A percentile compares a stretch with the other conserved stretches of the same genome.
Conservation (phyloP, 2,888 invertebrate species). For the Amiota communis region DNA sequence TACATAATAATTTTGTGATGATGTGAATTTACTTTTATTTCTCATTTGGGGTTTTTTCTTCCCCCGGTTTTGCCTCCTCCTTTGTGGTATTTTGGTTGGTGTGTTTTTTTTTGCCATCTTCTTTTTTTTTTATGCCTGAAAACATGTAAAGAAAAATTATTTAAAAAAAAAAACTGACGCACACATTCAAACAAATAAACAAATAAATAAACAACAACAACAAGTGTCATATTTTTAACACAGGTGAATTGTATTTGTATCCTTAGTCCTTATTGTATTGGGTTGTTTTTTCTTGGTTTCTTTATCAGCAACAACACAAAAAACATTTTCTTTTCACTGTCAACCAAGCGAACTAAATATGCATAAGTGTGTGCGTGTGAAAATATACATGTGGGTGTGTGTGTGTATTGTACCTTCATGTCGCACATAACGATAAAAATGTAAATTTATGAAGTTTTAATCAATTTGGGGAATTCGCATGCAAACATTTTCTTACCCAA, state of each 20-base stretch:
- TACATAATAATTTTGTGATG: slow-evolving; percentile 64
- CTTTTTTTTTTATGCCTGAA: not conserved
- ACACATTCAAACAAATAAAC: not conserved
- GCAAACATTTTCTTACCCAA: slow-evolving; percentile 38
- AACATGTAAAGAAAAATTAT: too few relatives aligned
- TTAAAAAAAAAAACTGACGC: not conserved
- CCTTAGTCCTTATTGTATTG: slow-evolving; percentile 24
- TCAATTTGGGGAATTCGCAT: slow-evolving; percentile 63
- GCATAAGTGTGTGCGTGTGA: slow-evolving; percentile 46
- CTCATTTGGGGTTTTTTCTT: slow-evolving; percentile 57
- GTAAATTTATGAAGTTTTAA: slow-evolving; percentile 66
- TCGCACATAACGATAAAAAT: slow-evolving; percentile 57
- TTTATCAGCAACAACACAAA: slow-evolving; percentile 40
- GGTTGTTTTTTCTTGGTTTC: slow-evolving; percentile 32
- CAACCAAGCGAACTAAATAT: slow-evolving; percentile 62
- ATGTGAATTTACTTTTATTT: slow-evolving; percentile 68
- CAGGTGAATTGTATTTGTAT: slow-evolving; percentile 43
- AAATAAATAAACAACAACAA: not conserved
- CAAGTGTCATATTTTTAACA: slow-evolving; percentile 33
- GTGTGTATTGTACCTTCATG: slow-evolving; percentile 40
- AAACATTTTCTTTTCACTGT: slow-evolving; percentile 43
- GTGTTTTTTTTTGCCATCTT: not conserved
- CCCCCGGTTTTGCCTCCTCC: not conserved
- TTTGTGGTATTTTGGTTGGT: too few relatives aligned
- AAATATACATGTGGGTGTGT: slow-evolving; percentile 30